phyloP scores from a whole-genome alignment of 2,888 invertebrate genomes.

The Phytoseiulus persimilis region DNA sequence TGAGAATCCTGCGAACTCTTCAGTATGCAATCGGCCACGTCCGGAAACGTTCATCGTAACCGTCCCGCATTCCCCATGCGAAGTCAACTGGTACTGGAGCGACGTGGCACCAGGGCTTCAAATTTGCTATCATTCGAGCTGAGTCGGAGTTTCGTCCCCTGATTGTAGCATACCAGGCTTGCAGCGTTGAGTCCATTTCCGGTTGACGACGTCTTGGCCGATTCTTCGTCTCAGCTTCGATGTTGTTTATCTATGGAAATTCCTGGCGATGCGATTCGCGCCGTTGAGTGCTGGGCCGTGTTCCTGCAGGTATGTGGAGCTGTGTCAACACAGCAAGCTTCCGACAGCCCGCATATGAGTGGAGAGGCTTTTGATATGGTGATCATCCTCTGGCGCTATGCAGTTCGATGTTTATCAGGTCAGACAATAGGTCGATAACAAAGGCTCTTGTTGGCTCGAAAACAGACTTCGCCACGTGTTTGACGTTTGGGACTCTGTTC shows the following conservation, averaged over 20 bases:
- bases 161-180: not conserved
- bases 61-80: not conserved
- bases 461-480: not conserved
- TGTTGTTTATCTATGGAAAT: not conserved
- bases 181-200: not conserved
- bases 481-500: not conserved
- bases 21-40: not conserved
- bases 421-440: not conserved
- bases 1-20: not conserved
- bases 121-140: not conserved
- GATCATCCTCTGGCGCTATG: conserved; percentile 5
- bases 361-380: not conserved
- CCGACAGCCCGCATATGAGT: not conserved
- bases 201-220: not conserved
- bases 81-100: not conserved
- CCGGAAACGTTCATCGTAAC: not conserved
- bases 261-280: not conserved
- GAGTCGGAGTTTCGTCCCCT: not conserved
- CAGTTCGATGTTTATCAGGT: not conserved
- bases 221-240: not conserved
- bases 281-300: not conserved
- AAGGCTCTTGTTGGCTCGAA: not conserved
- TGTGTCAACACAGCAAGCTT: not conserved
- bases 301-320: not conserved
- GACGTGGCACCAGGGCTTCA: not conserved